These are phyloP conservation scores for Pogonocichla stellata DNA, from an alignment of 2,113 vertebrate species.

Conservation along the genomic window DNA sequence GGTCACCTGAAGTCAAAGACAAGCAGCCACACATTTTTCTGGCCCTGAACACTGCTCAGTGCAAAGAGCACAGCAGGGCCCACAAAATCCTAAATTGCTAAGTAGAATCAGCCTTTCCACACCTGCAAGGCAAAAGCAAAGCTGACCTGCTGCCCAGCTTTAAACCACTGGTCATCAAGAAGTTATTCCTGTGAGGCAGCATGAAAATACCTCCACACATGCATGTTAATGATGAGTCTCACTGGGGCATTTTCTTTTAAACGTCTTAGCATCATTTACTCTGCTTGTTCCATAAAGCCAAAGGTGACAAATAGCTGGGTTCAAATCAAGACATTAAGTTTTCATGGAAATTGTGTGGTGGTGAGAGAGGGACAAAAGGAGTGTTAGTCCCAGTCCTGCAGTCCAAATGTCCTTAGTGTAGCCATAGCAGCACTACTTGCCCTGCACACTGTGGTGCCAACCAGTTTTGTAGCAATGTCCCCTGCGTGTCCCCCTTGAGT, in stretches of 20 bases:
- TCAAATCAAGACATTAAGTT: not conserved
- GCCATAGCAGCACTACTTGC: not conserved
- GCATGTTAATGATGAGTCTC: not conserved
- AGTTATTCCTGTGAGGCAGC: not conserved
- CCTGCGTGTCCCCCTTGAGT: not conserved
- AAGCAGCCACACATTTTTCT: not conserved
- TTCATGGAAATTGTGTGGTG: not conserved
- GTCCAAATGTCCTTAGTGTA: not conserved
- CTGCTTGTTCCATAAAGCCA: not conserved
- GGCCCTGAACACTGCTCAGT: not conserved
- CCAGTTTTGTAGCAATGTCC: not conserved
- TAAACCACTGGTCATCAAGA: not conserved
- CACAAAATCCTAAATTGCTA: not conserved
- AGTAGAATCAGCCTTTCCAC: not conserved
- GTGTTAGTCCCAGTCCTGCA: not conserved
- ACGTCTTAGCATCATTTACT: not conserved
- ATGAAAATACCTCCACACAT: not conserved
- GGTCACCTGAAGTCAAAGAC: not conserved
- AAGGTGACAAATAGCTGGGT: not conserved
- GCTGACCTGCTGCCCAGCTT: not conserved
- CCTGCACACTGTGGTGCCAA: not conserved
- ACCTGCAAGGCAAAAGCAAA: not conserved
- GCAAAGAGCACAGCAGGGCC: not conserved
- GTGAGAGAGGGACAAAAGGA: not conserved
- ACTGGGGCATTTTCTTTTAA: not conserved